Conservation (phyloP, 1,140 invertebrate species). For the Octopus sinensis region DNA sequence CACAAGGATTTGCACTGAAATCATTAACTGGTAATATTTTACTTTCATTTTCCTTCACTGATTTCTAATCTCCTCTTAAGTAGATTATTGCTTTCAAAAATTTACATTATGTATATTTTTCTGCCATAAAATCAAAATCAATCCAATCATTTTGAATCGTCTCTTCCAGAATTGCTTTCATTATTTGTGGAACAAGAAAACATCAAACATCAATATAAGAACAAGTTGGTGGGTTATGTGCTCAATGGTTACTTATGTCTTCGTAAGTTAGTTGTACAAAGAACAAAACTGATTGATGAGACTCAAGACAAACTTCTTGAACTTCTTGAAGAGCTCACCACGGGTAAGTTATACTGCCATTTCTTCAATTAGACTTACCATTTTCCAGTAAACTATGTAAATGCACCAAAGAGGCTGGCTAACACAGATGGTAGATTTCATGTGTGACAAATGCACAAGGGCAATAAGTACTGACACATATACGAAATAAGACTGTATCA, state of each 20-base stretch:
- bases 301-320: constrained; percentile 93
- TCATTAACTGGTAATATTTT: constrained; percentile 45
- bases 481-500: no score
- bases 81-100: no score
- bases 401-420: no score
- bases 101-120: not conserved
- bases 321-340: constrained; percentile 93
- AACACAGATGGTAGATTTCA: no score
- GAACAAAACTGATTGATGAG: constrained; percentile 91
- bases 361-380: not conserved
- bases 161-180: constrained; percentile 77
- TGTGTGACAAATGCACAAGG: no score
- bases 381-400: no score
- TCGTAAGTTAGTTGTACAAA: constrained; percentile 84
- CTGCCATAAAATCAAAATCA: not conserved
- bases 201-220: constrained; percentile 85
- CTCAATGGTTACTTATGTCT: constrained; percentile 91
- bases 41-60: no score
- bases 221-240: constrained; percentile 79
- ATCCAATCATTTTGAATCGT: constrained; percentile 65
- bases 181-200: constrained; percentile 67
- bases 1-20: constrained; percentile 70
- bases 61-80: no score
- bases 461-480: no score
- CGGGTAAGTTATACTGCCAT: constrained; percentile 61